Conservation (phyloP, 2,888 invertebrate species). For the Malthinus seriepunctatus region DNA sequence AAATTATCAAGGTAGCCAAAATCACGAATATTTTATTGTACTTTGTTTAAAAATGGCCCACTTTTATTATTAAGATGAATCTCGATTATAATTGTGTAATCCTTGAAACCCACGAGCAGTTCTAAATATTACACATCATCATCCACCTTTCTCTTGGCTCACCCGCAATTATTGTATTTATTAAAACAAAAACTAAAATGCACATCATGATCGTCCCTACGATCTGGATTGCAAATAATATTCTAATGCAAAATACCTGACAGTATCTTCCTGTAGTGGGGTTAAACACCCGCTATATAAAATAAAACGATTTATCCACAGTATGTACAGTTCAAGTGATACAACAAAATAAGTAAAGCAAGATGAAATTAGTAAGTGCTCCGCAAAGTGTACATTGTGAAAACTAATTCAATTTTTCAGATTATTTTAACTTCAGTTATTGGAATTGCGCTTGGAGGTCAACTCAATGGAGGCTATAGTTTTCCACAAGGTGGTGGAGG, state of each 20-base stretch:
- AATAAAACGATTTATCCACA: constrained; percentile 5
- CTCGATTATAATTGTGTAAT: constrained; percentile 18
- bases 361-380: constrained; percentile 19
- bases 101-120: constrained; percentile 24
- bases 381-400: not conserved
- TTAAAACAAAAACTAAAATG: constrained; percentile 13
- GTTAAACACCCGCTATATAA: constrained; percentile 13
- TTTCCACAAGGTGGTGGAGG: constrained; percentile 7
- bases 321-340: constrained; percentile 9
- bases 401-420: constrained; percentile 9
- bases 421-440: constrained; percentile 14
- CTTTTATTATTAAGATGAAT: constrained; percentile 12
- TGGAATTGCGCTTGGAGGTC: constrained; percentile 10
- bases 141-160: constrained; percentile 28
- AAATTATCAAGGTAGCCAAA: constrained; percentile 17
- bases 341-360: constrained; percentile 6
- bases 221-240: constrained; percentile 16
- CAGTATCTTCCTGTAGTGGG: constrained; percentile 9
- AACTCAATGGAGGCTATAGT: constrained; percentile 6
- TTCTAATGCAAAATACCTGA: constrained; percentile 10
- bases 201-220: constrained; percentile 15
- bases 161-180: constrained; percentile 18
- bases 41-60: constrained; percentile 20
- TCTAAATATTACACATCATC: constrained; percentile 19
- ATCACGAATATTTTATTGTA: constrained; percentile 23